Evolutionary conservation across 37 sponge, comb jelly and placozoan species (phyloP).

Genomic region (Chondrosia reniformis): DNA sequence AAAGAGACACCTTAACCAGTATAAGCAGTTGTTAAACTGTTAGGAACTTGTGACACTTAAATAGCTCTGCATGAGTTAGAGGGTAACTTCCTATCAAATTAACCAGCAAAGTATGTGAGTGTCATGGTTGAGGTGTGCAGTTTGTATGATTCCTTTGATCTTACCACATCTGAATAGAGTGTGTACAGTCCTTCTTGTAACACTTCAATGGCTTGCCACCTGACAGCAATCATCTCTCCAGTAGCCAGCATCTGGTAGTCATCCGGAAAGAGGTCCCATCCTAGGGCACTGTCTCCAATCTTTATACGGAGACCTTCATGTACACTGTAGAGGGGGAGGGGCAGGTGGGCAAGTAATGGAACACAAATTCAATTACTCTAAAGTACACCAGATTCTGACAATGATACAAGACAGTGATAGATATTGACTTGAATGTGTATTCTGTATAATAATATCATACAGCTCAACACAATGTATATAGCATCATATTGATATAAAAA

Average conservation of each 20-base stretch:
- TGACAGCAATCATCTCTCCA: constrained; percentile 62
- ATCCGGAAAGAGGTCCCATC: constrained; percentile 81
- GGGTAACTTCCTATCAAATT: too few relatives aligned
- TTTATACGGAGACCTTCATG: constrained; percentile 67
- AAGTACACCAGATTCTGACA: not conserved
- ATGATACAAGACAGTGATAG: not conserved
- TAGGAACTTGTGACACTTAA: too few relatives aligned
- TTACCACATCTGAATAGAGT: constrained; percentile 77
- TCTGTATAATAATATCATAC: too few relatives aligned
- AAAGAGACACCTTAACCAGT: not conserved
- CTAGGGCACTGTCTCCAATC: constrained; percentile 70
- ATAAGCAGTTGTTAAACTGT: too few relatives aligned
- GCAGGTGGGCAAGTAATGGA: not conserved
- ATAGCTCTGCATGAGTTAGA: too few relatives aligned
- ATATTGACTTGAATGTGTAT: not conserved
- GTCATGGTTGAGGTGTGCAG: too few relatives aligned
- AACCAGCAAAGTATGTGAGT: too few relatives aligned
- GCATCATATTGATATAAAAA: too few relatives aligned
- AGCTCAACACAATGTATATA: too few relatives aligned
- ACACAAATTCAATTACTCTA: not conserved
- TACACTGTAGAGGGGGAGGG: constrained; percentile 36
- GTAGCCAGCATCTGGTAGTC: constrained; percentile 57
- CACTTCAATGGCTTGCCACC: constrained; percentile 77
- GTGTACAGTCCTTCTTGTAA: constrained; percentile 48
- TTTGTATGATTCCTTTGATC: too few relatives aligned